These are phyloP conservation scores for Caenorhabditis sinica DNA, from an alignment of 2,888 invertebrate genomes.

Conservation along the genomic window DNA sequence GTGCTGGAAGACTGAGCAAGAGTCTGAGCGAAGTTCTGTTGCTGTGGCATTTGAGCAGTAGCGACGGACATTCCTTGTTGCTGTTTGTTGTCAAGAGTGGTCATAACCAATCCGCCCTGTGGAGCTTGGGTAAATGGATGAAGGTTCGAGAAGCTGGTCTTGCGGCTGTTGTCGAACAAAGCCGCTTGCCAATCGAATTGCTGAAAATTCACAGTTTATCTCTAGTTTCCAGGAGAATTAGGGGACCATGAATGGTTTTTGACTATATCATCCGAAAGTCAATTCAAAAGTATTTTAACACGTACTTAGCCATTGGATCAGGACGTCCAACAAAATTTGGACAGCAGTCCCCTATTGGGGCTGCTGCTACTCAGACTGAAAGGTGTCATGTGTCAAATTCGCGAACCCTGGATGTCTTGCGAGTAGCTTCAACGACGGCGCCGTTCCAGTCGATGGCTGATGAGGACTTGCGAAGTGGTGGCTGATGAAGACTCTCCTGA, in stretches of 20 bases:
- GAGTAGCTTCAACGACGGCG: conserved; percentile 68
- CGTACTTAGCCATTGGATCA: conserved; percentile 45
- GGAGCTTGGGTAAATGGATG: conserved; percentile 52
- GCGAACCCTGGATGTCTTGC: conserved; percentile 69
- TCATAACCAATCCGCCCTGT: conserved; percentile 76
- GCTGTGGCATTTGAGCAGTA: conserved; percentile 62
- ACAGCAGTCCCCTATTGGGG: conserved; percentile 61
- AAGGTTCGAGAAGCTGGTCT: conserved; percentile 62
- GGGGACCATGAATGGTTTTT: not conserved
- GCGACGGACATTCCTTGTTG: conserved; percentile 68
- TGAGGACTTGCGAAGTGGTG: conserved; percentile 74
- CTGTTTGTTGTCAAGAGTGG: conserved; percentile 63
- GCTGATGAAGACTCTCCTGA: conserved; percentile 61
- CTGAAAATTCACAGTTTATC: conserved; percentile 40
- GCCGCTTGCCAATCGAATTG: conserved; percentile 66
- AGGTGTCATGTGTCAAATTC: conserved; percentile 47
- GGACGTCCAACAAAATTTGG: conserved; percentile 30
- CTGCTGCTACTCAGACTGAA: conserved; percentile 37
- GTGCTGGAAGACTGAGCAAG: conserved; percentile 62
- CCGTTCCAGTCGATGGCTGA: conserved; percentile 75
- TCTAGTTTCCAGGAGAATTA: not conserved
- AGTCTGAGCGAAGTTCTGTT: conserved; percentile 68
- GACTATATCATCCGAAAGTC: not conserved
- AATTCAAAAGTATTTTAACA: conserved; percentile 34
- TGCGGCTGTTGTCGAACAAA: conserved; percentile 58